Conservation (phyloP, 1,140 invertebrate species). For the Micrasema minimum region DNA sequence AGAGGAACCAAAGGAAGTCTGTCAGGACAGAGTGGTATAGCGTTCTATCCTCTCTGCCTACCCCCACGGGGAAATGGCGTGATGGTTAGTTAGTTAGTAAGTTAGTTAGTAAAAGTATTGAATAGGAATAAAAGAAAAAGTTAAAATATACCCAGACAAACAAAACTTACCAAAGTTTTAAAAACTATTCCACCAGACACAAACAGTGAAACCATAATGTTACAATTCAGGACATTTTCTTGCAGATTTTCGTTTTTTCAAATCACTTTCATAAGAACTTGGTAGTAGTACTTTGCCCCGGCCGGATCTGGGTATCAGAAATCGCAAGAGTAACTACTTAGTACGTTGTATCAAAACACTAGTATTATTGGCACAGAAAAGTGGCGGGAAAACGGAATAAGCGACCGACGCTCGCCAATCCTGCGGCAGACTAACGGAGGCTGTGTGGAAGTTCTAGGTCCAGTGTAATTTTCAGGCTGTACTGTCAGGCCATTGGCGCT, state of each 20-base stretch:
- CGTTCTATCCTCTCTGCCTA: too few relatives aligned
- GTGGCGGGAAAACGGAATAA: not conserved
- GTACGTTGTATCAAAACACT: conserved; percentile 11
- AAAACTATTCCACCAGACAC: not conserved
- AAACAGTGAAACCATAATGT: conserved; percentile 21
- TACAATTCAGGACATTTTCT: conserved; percentile 7
- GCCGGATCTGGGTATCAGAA: not conserved
- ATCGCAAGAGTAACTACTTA: not conserved
- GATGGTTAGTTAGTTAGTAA: too few relatives aligned
- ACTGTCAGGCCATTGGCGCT: not conserved
- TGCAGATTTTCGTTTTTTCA: too few relatives aligned
- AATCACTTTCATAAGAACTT: not conserved
- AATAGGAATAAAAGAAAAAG: too few relatives aligned
- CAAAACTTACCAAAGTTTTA: conserved; percentile 28
- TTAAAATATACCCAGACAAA: too few relatives aligned
- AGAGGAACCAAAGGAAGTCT: too few relatives aligned
- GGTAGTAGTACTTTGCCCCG: not conserved
- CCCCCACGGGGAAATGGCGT: too few relatives aligned
- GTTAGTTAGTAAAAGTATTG: too few relatives aligned
- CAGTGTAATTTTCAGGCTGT: not conserved
- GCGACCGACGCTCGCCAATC: conserved; percentile 37
- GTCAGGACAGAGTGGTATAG: too few relatives aligned
- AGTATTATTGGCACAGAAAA: conserved; percentile 6
- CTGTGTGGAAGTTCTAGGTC: conserved; percentile 27
- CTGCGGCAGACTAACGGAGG: conserved; percentile 42